Evolutionary conservation across 2,888 invertebrate genomes (phyloP).

Genomic region (Oconnorella tubifera): DNA sequence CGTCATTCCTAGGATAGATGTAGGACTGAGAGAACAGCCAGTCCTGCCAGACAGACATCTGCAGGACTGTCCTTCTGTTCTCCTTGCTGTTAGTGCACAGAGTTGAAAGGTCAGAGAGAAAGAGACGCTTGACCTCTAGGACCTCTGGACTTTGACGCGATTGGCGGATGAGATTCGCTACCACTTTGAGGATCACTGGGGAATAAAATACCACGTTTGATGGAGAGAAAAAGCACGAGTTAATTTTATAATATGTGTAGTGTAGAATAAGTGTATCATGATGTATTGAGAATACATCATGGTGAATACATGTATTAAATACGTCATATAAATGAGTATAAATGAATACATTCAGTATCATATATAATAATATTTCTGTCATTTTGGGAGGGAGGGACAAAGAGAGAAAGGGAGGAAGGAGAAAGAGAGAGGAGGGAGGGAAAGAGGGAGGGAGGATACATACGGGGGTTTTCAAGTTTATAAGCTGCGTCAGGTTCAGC

Average conservation of each 20-base stretch:
- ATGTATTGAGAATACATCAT: no score
- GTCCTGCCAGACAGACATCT: constrained; percentile 99
- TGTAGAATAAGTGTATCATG: no score
- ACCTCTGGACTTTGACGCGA: constrained; percentile 62
- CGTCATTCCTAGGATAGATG: constrained; percentile 90
- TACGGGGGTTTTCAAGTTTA: constrained; percentile 92
- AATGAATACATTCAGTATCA: no score
- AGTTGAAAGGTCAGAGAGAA: constrained; percentile 96
- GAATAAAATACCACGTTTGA: no score
- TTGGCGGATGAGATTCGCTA: constrained; percentile 92
- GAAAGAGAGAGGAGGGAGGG: no score
- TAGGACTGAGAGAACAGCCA: constrained; percentile 95
- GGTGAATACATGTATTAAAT: no score
- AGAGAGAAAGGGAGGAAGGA: background rate
- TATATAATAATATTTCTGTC: no score
- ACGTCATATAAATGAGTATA: no score
- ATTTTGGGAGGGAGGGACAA: no score
- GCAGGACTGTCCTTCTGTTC: constrained; percentile 88
- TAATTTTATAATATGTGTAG: no score
- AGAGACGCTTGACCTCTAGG: constrained; percentile 72
- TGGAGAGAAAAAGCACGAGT: no score
- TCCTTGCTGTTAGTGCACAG: constrained; percentile 95
- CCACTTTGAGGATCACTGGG: constrained; percentile 95
- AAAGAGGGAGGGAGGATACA: no score
- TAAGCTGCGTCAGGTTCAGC: constrained; percentile 92